Evolutionary conservation across 2,113 vertebrate genomes (phyloP).

Genomic region (Etia nguti): DNA sequence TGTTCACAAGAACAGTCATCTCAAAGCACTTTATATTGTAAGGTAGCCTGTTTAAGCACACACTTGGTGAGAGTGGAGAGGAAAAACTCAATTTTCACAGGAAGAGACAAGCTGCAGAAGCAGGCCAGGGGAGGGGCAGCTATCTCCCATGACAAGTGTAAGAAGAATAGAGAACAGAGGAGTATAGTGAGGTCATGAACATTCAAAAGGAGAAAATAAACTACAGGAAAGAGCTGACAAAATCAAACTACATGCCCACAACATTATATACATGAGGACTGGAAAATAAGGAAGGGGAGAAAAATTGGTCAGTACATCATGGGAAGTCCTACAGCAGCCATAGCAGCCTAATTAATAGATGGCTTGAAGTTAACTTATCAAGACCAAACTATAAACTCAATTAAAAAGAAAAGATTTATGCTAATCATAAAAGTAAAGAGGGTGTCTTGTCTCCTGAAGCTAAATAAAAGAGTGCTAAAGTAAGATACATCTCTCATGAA

Average conservation of each 20-base stretch:
- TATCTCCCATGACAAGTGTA: neutral
- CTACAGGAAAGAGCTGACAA: neutral
- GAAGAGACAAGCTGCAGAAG: neutral
- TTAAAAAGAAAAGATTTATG: neutral
- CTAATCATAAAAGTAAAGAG: neutral
- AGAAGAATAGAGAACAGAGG: neutral
- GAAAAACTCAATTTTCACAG: neutral
- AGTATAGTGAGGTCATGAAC: neutral
- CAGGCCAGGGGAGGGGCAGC: neutral
- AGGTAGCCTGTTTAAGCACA: neutral
- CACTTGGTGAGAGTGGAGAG: neutral
- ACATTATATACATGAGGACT: neutral
- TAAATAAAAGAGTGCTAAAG: neutral
- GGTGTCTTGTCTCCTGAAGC: neutral
- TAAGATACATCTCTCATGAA: neutral
- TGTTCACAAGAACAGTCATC: neutral
- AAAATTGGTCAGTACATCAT: neutral
- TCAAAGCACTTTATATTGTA: neutral
- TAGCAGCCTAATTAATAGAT: neutral
- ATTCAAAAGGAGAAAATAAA: neutral
- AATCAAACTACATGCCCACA: neutral
- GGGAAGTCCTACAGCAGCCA: neutral
- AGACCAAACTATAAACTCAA: neutral
- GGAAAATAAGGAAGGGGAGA: neutral
- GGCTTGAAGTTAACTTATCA: neutral